phyloP scores from a whole-genome alignment of 2,113 vertebrate species.

The Lontra canadensis region DNA sequence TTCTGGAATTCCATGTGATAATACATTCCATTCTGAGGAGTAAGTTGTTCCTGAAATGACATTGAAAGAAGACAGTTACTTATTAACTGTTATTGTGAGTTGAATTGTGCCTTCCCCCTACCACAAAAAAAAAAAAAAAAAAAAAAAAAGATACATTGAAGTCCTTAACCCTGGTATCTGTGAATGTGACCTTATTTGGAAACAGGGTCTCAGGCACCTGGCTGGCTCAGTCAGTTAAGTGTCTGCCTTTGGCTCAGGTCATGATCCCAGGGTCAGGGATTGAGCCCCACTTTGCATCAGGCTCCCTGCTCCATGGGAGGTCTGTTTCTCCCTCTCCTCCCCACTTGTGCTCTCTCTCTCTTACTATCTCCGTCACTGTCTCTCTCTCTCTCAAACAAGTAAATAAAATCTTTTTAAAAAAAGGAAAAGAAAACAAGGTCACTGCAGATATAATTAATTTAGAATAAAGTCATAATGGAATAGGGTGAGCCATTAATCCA shows the following conservation, averaged over 20 bases:
- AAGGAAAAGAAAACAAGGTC: no score
- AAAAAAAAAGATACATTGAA: neutral
- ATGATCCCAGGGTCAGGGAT: no score
- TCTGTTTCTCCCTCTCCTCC: no score
- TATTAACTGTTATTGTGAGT: neutral
- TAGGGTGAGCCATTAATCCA: neutral
- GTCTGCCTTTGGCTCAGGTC: no score
- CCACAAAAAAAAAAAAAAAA: neutral
- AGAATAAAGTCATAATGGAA: neutral
- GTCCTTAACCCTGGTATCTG: neutral
- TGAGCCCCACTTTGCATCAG: no score
- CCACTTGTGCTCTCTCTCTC: no score
- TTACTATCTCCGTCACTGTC: no score
- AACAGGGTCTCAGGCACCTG: neutral
- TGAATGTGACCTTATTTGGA: neutral
- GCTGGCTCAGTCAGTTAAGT: no score
- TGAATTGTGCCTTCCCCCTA: neutral
- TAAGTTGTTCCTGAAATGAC: neutral
- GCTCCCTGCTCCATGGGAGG: no score
- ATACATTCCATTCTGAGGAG: neutral
- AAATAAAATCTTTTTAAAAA: no score
- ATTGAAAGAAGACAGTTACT: neutral
- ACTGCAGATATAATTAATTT: neutral
- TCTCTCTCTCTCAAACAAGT: no score
- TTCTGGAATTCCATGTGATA: neutral